Evolutionary conservation across 2,888 invertebrate genomes (phyloP), one percentile per base, ranked within the genome.

Genomic region (Meteorus colon): DNA sequence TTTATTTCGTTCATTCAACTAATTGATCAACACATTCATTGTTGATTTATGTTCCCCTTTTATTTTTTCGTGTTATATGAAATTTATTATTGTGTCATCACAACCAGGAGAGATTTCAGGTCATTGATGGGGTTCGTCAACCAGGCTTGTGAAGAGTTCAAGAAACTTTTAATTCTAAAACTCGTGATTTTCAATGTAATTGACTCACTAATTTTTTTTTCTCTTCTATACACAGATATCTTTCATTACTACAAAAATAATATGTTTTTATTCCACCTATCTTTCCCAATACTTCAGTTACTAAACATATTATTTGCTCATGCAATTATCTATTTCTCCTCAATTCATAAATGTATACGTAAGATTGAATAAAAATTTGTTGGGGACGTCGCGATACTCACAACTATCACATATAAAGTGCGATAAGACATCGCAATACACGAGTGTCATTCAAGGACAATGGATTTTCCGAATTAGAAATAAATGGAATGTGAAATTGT

Each of bases 401-500:
- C 48, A 48, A n/a, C n/a, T 31, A 34, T 34, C 29, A 31, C 14
- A 63, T 3, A 34, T 14, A 34, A 16, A 31, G n/a, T 31, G n/a
- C 34, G 63, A 63, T 63, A 34, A 63, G 63, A 31, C 63, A 29
- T 60, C 27, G 59, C 1, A 19, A 48, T 8, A 67, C 6, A 55
- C 6, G 48, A 68, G 27, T 31, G 63, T 34, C 19, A n/a, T 63
- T 31, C 63, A 63, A 63, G 63, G 63, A 31, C 63, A 34, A 63
- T 63, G 16, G 19, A 34, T 63, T 63, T 31, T 63, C 63, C 34
- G 29, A n/a, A 31, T 63, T 31, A 6, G 6, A 27, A 27, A 14
- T 27, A 19, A 62, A 62, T 29, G 19, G 27, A 4, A 34, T 34
- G 12, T 2, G 1, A 12, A 41, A 12, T 12, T 41, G 41, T 12